Conservation (phyloP, 2,888 invertebrate species). For the Oeneis ivallda region DNA sequence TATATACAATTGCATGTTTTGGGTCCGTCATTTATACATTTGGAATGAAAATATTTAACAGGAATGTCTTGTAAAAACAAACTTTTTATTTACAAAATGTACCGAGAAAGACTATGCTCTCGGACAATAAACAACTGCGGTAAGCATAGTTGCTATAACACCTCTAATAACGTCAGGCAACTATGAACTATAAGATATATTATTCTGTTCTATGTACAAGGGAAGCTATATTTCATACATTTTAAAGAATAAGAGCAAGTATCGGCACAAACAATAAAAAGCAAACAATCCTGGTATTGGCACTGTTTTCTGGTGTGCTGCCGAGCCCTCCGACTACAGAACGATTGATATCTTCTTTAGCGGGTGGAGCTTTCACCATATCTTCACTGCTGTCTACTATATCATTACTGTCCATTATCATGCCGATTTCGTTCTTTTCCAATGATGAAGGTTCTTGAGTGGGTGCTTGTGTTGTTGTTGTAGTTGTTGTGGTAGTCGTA, state of each 20-base stretch:
- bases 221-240: slow-evolving; percentile 42
- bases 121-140: slow-evolving; percentile 62
- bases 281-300: slow-evolving; percentile 50
- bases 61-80: slow-evolving; percentile 74
- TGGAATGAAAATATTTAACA: slow-evolving; percentile 75
- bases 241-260: slow-evolving; percentile 61
- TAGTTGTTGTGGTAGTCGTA: slow-evolving; percentile 83
- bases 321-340: slow-evolving; percentile 68
- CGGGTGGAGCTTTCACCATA: slow-evolving; percentile 51
- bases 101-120: slow-evolving; percentile 47
- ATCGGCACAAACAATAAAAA: slow-evolving; percentile 58
- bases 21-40: slow-evolving; percentile 66
- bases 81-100: slow-evolving; percentile 64
- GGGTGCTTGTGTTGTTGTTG: slow-evolving; percentile 77
- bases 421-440: slow-evolving; percentile 68
- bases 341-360: slow-evolving; percentile 64
- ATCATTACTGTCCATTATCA: slow-evolving; percentile 58
- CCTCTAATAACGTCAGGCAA: slow-evolving; percentile 60
- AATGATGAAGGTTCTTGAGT: slow-evolving; percentile 79
- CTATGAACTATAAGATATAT: slow-evolving; percentile 60
- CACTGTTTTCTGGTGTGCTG: slow-evolving; percentile 52
- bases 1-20: slow-evolving; percentile 76
- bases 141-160: slow-evolving; percentile 66
- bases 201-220: slow-evolving; percentile 66
- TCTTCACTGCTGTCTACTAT: slow-evolving; percentile 64